phyloP scores from a whole-genome alignment of 2,797 vertebrate species.

The Gymnodraco acuticeps region DNA sequence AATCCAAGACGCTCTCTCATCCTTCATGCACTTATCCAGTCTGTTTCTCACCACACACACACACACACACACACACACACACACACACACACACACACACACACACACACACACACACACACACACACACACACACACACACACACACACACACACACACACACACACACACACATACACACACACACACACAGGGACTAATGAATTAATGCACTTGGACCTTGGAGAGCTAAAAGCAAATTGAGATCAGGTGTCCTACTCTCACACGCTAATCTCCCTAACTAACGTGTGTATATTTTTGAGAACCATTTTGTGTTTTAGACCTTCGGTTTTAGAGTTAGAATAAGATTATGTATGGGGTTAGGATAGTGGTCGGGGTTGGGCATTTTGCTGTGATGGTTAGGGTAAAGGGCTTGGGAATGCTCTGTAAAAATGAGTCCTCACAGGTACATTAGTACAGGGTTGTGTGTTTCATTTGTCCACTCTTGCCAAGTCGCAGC shows the following conservation, averaged over 20 bases:
- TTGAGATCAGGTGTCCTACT: constrained; percentile 48
- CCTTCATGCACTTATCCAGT: constrained; percentile 22
- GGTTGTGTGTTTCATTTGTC: constrained; percentile 35
- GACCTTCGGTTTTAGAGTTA: no score
- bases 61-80: not conserved
- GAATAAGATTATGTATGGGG: not conserved
- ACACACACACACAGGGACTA: constrained; percentile 27
- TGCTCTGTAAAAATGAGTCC: not conserved
- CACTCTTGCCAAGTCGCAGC: constrained; percentile 30
- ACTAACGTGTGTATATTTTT: no score
- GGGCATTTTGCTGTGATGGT: not conserved
- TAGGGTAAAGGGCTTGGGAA: not conserved
- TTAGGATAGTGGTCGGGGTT: not conserved
- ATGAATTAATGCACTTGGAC: constrained; percentile 35
- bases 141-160: constrained; percentile 10
- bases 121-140: not conserved
- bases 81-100: not conserved
- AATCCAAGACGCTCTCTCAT: not conserved
- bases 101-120: no score
- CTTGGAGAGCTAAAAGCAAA: constrained; percentile 33
- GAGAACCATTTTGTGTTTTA: no score
- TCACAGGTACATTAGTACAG: not conserved
- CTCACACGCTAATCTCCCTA: constrained; percentile 5
- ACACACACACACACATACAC: not conserved
- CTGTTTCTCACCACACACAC: not conserved